Evolutionary conservation across 2,113 vertebrate genomes (phyloP).

Genomic region (Varanus komodoensis): DNA sequence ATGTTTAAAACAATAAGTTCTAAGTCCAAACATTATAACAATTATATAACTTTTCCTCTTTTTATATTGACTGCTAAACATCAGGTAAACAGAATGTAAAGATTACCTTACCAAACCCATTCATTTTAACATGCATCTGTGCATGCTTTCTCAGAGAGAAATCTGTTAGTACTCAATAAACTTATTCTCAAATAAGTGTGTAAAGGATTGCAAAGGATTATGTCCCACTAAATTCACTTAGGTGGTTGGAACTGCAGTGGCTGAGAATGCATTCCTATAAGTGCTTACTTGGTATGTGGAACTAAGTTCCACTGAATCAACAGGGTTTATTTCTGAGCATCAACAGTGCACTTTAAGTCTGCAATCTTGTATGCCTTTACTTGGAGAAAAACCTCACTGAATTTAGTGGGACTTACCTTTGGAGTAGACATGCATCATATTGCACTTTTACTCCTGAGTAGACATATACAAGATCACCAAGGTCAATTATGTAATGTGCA

Average conservation of each 20-base stretch:
- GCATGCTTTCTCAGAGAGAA: background rate
- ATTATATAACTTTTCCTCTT: constrained; percentile 43
- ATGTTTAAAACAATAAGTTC: constrained; percentile 42
- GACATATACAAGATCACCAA: background rate
- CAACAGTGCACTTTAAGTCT: background rate
- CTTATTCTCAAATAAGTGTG: background rate
- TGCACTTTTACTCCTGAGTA: background rate
- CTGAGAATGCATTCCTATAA: background rate
- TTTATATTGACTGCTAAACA: background rate
- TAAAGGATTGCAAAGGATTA: background rate
- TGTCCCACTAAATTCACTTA: background rate
- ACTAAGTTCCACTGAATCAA: background rate
- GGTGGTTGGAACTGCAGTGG: background rate
- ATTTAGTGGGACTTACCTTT: background rate
- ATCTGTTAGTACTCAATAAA: background rate
- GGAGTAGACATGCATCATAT: background rate
- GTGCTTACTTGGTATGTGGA: background rate
- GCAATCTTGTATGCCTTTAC: background rate
- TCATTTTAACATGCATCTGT: constrained; percentile 32
- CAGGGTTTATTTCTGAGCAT: background rate
- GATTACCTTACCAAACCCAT: background rate
- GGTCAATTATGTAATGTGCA: background rate
- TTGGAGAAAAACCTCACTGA: background rate
- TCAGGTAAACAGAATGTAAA: constrained; percentile 20
- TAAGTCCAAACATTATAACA: constrained; percentile 23